These are phyloP conservation scores for Nestor notabilis DNA, from an alignment of 2,113 vertebrate genomes.

Conservation along the genomic window DNA sequence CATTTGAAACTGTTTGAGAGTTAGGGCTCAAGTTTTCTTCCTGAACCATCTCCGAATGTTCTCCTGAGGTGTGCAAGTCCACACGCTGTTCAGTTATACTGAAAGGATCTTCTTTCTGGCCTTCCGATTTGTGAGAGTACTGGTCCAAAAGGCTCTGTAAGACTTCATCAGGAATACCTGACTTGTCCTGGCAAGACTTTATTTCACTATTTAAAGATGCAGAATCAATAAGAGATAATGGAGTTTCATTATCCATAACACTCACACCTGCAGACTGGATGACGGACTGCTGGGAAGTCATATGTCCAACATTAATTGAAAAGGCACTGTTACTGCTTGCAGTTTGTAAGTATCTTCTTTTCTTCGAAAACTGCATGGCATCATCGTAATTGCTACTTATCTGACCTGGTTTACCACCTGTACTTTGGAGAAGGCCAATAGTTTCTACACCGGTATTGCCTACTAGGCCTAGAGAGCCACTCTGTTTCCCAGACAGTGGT, in stretches of 20 bases:
- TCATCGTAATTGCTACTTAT: slow-evolving; percentile 96
- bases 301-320: slow-evolving; percentile 87
- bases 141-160: slow-evolving; percentile 97
- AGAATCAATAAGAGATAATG: slow-evolving; percentile 92
- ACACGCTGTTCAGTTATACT: slow-evolving; percentile 91
- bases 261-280: slow-evolving; percentile 90
- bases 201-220: slow-evolving; percentile 86
- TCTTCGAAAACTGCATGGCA: slow-evolving; percentile 99
- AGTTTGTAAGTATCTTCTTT: slow-evolving; percentile 94
- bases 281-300: slow-evolving; percentile 89
- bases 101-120: slow-evolving; percentile 94
- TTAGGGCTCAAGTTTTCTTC: slow-evolving; percentile 85
- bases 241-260: slow-evolving; percentile 89
- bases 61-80: slow-evolving; percentile 90
- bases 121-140: slow-evolving; percentile 93
- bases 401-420: slow-evolving; percentile 85
- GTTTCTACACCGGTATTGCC: slow-evolving; percentile 81
- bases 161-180: slow-evolving; percentile 97
- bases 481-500: slow-evolving; percentile 85
- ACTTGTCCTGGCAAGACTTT: slow-evolving; percentile 94
- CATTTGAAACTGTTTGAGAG: slow-evolving; percentile 84
- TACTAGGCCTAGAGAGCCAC: slow-evolving; percentile 81
- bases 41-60: slow-evolving; percentile 86
- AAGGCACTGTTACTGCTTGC: slow-evolving; percentile 90
- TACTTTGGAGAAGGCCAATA: slow-evolving; percentile 88